phyloP scores from a whole-genome alignment of 2,888 invertebrate species.

The Spodoptera picta region DNA sequence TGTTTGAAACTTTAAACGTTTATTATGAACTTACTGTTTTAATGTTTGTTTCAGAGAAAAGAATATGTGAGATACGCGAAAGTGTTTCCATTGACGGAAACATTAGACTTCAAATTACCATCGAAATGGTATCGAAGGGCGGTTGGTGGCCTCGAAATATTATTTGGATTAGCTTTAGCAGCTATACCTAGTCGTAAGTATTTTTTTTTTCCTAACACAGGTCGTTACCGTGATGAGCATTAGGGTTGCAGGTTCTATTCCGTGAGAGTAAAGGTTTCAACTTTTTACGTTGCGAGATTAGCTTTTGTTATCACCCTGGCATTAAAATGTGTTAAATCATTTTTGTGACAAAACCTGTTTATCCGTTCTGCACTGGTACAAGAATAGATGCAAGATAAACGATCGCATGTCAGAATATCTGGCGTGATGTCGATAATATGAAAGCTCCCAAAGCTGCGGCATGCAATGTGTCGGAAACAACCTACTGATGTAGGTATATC shows the following conservation, averaged over 20 bases:
- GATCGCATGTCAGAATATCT: slow-evolving; percentile 14
- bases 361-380: neutral
- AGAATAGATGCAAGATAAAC: slow-evolving; percentile 15
- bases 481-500: neutral
- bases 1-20: too few relatives aligned
- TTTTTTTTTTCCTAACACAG: neutral
- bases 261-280: too few relatives aligned
- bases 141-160: slow-evolving; percentile 94
- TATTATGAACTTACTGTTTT: too few relatives aligned
- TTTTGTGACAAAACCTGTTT: slow-evolving; percentile 2
- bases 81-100: slow-evolving; percentile 95
- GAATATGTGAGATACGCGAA: slow-evolving; percentile 99
- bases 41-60: slow-evolving; percentile 92
- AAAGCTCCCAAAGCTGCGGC: slow-evolving; percentile 3
- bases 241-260: too few relatives aligned
- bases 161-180: slow-evolving; percentile 95
- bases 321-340: too few relatives aligned
- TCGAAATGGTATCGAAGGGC: slow-evolving; percentile 97
- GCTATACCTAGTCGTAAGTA: slow-evolving; percentile 94
- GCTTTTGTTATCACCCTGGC: too few relatives aligned
- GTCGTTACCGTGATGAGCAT: too few relatives aligned
- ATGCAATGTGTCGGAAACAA: slow-evolving; percentile 17
- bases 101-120: slow-evolving; percentile 95
- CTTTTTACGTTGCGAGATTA: too few relatives aligned
- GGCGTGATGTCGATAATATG: neutral